These are phyloP conservation scores for Gymnocypris eckloni DNA, from an alignment of 2,797 vertebrate species.

Conservation along the genomic window DNA sequence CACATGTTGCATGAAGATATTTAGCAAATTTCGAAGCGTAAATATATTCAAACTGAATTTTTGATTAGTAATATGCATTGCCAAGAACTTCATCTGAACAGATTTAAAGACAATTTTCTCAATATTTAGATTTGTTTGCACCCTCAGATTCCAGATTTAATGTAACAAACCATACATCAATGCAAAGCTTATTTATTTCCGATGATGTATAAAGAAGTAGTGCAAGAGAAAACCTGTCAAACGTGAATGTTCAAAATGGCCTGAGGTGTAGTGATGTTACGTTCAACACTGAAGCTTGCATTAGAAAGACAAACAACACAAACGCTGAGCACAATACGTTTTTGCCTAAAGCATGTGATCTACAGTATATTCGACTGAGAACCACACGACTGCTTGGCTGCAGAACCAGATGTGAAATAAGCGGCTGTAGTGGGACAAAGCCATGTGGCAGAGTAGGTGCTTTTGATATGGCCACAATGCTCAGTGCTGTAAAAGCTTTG, in stretches of 20 bases:
- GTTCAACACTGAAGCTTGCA: background rate
- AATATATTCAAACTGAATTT: background rate
- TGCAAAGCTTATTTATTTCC: background rate
- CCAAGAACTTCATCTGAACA: background rate
- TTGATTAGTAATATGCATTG: background rate
- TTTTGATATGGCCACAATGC: background rate
- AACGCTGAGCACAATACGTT: background rate
- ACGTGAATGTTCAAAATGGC: background rate
- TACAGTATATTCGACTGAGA: background rate
- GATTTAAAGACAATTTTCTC: background rate
- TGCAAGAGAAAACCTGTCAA: background rate
- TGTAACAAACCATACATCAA: background rate
- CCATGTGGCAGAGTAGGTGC: background rate
- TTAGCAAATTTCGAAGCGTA: background rate
- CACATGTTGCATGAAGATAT: background rate
- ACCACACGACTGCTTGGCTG: background rate
- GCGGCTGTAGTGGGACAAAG: background rate
- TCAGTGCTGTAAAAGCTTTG: background rate
- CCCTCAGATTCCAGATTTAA: background rate
- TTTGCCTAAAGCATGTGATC: background rate
- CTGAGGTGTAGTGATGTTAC: background rate
- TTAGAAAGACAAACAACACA: background rate
- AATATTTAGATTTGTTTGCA: background rate
- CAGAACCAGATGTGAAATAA: background rate
- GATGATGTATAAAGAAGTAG: background rate